Evolutionary conservation across 2,797 vertebrate genomes (phyloP), one percentile per base, ranked within the genome.

Genomic region (Siniperca obscura): DNA sequence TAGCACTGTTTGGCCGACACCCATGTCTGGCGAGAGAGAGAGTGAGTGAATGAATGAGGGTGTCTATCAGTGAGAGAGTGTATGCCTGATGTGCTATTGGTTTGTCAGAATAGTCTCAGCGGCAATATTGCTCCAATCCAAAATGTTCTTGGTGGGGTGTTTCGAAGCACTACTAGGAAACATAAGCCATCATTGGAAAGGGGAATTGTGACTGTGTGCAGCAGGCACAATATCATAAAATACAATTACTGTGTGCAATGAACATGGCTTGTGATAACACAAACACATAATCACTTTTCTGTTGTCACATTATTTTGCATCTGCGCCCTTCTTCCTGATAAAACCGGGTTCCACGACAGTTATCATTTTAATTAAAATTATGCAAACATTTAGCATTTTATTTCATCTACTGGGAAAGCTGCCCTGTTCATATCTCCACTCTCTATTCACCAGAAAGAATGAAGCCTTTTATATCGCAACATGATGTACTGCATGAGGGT

Each of bases 1-100:
- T 97, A 96, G 95, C 87, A 66, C 74, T 65, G 81, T 83, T 86
- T 90, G 79, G 81, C 89, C 60, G 78, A 86, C 71, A 69, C 79
- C 82, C 82, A 76, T 81, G 74, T 86, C 85, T 90, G 88, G 83
- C 86, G 56, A 69, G 76, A 68, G 76, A 30, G 57, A 66, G 48
- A 76, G 74, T 2, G 76, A 80, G 50, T 19, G 78, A 59, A 74
- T 70, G 84, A 65, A 59, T 57, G 78, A 30, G 50, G 17, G 76
- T 27, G 77, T 61, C 66, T 73, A 17, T 74, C 81, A 65, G 80
- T 50, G 77, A 79, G 70, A 27, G 78, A 87, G 73, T 84, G 84
- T 67, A 55, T 53, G 78, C 70, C 67, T 27, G 46, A 75, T 68
- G 86, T 73, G 84, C 78, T 82, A 79, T 78, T 36, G 30, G 77